Conservation (phyloP, 2,113 vertebrate species). For the Eonycteris spelaea region DNA sequence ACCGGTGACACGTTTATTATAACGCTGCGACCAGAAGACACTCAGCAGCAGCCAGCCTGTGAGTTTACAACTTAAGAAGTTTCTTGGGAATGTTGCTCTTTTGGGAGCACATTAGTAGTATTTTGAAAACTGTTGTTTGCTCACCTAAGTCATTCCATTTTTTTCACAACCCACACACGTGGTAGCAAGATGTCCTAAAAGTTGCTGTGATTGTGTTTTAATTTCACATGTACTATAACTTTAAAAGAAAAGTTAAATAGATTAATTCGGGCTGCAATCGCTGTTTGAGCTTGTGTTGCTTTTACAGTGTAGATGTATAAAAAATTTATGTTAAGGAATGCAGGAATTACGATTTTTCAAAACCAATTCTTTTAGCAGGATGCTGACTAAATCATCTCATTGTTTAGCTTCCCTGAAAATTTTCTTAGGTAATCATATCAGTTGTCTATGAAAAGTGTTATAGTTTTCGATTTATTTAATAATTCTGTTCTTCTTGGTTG, state of each 20-base stretch:
- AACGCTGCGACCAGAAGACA: neutral
- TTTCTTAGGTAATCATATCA: neutral
- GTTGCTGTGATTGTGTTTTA: conserved; percentile 27
- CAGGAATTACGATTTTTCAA: neutral
- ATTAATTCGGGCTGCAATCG: neutral
- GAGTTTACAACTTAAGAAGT: conserved; percentile 45
- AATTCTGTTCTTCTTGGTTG: neutral
- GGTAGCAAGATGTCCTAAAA: neutral
- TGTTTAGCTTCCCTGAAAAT: neutral
- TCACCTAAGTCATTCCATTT: neutral
- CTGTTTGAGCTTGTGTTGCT: neutral
- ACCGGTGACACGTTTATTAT: neutral
- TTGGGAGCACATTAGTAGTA: neutral
- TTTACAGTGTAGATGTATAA: neutral
- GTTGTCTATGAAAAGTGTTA: neutral
- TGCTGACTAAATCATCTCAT: neutral
- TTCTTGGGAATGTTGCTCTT: conserved; percentile 37
- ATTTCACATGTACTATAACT: conserved; percentile 18
- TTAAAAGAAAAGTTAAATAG: conserved; percentile 35
- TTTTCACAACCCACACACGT: neutral
- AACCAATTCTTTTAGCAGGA: neutral
- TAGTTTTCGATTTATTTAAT: neutral
- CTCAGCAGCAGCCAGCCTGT: neutral
- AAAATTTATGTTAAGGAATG: neutral
- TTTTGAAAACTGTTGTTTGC: neutral